These are phyloP conservation scores for Physeter macrocephalus DNA, from an alignment of 2,113 vertebrate genomes.

Conservation along the genomic window DNA sequence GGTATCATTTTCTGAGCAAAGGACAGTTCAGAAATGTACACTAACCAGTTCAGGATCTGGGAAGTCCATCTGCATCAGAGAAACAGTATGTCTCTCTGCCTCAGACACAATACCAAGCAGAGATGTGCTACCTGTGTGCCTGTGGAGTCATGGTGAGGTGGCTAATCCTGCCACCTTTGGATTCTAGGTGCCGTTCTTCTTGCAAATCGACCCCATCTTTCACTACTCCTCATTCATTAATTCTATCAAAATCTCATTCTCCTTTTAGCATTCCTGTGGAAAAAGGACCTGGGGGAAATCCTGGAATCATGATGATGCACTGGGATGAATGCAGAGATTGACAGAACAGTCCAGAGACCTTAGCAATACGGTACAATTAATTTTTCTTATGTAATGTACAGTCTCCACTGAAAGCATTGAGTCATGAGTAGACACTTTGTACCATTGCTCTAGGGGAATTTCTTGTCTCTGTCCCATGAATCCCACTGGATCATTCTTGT, in stretches of 20 bases:
- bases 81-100: not conserved
- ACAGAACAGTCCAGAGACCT: not conserved
- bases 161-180: not conserved
- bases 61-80: not conserved
- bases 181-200: not conserved
- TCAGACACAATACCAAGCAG: no score
- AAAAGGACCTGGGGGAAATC: not conserved
- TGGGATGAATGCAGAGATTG: not conserved
- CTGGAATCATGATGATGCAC: not conserved
- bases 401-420: not conserved
- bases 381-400: not conserved
- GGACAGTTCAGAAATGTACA: not conserved
- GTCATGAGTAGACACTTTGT: not conserved
- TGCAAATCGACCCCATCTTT: not conserved
- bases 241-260: not conserved
- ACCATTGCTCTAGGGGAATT: not conserved
- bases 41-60: not conserved
- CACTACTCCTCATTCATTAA: not conserved
- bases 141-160: no score
- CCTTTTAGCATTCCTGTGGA: not conserved
- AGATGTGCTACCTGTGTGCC: not conserved
- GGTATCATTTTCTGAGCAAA: not conserved
- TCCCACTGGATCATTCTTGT: not conserved
- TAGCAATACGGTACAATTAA: not conserved
- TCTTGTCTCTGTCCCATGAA: not conserved